phyloP scores from a whole-genome alignment of 1,140 invertebrate genomes.

The Coptotermes formosanus region DNA sequence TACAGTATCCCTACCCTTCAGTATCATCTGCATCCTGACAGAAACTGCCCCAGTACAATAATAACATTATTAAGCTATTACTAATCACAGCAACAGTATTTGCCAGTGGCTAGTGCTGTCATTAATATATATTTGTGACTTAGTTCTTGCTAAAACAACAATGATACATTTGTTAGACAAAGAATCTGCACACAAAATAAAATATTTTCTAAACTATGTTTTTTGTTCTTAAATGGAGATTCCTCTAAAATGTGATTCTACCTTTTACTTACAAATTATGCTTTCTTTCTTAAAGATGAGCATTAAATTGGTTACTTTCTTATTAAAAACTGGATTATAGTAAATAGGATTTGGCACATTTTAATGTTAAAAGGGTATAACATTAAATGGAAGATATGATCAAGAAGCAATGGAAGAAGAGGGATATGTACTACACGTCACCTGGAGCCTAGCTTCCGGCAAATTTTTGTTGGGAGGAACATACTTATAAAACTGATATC shows the following conservation, averaged over 20 bases:
- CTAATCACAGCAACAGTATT: slow-evolving; percentile 35
- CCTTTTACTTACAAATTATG: slow-evolving; percentile 19
- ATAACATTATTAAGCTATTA: slow-evolving; percentile 29
- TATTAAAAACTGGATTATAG: slow-evolving; percentile 26
- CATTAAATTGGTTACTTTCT: slow-evolving; percentile 30
- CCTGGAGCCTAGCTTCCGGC: not conserved
- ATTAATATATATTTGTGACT: slow-evolving; percentile 28
- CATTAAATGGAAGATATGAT: slow-evolving; percentile 25
- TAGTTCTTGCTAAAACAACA: slow-evolving; percentile 33
- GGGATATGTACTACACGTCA: slow-evolving; percentile 26
- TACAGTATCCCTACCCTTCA: not conserved
- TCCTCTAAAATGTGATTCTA: slow-evolving; percentile 27
- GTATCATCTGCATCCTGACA: not conserved
- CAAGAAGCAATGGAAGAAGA: slow-evolving; percentile 22
- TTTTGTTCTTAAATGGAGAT: slow-evolving; percentile 27
- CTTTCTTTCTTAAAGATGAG: slow-evolving; percentile 25
- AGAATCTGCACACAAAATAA: slow-evolving; percentile 34
- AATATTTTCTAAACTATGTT: slow-evolving; percentile 1
- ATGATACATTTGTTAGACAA: slow-evolving; percentile 33
- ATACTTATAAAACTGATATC: too few relatives aligned
- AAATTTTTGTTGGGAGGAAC: not conserved
- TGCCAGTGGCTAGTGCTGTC: slow-evolving; percentile 31
- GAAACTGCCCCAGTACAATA: not conserved
- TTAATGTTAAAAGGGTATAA: slow-evolving; percentile 21
- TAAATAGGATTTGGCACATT: slow-evolving; percentile 34